These are phyloP conservation scores for Hucho hucho DNA, from an alignment of 2,113 vertebrate genomes.

Conservation along the genomic window DNA sequence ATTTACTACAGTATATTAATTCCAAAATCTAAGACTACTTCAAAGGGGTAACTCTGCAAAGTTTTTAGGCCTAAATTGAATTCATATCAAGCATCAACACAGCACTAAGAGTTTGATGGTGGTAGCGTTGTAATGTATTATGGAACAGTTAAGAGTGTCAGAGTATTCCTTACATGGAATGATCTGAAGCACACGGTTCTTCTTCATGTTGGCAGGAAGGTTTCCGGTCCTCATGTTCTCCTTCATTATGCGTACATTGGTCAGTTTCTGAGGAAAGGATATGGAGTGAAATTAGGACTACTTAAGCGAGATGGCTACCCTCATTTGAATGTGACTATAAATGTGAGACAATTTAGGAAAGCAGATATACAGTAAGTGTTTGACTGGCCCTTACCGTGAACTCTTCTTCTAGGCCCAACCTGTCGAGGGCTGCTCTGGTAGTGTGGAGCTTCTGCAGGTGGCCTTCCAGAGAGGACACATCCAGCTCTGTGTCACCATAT, in stretches of 20 bases:
- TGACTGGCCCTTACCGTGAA: constrained; percentile 81
- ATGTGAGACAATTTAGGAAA: neutral
- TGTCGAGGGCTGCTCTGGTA: constrained; percentile 80
- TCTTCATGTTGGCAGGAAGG: constrained; percentile 97
- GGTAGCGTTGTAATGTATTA: constrained; percentile 61
- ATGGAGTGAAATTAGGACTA: neutral
- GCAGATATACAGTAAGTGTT: neutral
- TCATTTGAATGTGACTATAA: too few relatives aligned
- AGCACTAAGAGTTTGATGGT: constrained; percentile 55
- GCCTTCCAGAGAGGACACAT: constrained; percentile 94
- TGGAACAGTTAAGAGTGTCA: constrained; percentile 36
- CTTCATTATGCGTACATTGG: constrained; percentile 96
- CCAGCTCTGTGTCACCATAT: constrained; percentile 96
- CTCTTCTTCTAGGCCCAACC: constrained; percentile 93
- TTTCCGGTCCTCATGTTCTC: constrained; percentile 98
- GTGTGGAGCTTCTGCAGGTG: constrained; percentile 89
- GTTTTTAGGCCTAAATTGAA: too few relatives aligned
- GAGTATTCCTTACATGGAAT: constrained; percentile 88
- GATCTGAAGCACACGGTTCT: constrained; percentile 97
- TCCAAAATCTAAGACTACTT: constrained; percentile 47
- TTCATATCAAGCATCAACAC: constrained; percentile 49
- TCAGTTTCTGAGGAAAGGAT: constrained; percentile 82
- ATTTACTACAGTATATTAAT: neutral
- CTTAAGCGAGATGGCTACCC: too few relatives aligned
- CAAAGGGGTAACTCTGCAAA: constrained; percentile 12